A percentile compares a stretch with the other conserved stretches of the same genome.
phyloP scores from a whole-genome alignment of 2,888 invertebrate genomes.

The Allolobophora icterica region DNA sequence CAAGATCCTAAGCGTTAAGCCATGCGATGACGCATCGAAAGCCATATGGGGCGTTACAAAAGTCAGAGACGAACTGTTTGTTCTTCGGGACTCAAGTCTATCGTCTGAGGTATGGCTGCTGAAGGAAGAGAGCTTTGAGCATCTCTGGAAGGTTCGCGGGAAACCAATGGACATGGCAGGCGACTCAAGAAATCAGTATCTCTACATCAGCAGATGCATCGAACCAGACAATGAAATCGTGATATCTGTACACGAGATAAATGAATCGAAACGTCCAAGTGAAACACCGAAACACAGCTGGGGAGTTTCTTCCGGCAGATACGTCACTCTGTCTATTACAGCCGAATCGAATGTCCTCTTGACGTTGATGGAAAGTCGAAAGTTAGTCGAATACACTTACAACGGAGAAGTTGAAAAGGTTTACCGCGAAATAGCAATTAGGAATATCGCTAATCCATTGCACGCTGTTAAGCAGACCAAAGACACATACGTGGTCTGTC shows the following conservation, averaged over 20 bases:
- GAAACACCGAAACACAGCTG: neutral
- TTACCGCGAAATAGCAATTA: neutral
- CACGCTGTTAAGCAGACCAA: neutral
- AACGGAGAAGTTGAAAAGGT: neutral
- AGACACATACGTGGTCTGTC: neutral
- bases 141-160: neutral
- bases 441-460: neutral
- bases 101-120: neutral
- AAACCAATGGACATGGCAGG: neutral
- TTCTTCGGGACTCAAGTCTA: neutral
- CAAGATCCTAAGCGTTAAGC: neutral
- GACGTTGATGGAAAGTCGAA: neutral
- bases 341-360: neutral
- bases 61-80: neutral
- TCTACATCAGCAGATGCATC: neutral
- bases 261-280: neutral
- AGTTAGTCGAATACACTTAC: slow-evolving; percentile 4
- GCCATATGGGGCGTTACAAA: neutral
- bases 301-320: neutral
- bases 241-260: neutral
- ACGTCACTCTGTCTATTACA: neutral
- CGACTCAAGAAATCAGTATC: neutral
- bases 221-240: neutral
- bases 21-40: neutral
- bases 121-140: neutral